phyloP scores from a whole-genome alignment of 1,140 invertebrate species.

The Drosophila orosa region DNA sequence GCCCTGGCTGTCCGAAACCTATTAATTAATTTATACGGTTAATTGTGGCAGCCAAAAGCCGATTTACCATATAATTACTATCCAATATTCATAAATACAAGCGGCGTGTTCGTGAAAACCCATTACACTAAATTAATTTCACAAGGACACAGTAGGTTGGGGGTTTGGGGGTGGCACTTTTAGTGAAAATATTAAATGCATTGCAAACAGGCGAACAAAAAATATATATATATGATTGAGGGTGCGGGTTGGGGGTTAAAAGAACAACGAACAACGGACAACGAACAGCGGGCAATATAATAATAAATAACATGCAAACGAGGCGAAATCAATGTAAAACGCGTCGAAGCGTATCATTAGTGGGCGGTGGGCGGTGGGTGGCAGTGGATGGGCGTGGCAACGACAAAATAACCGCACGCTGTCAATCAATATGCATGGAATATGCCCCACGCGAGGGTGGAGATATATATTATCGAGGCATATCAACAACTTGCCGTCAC shows the following conservation, averaged over 20 bases:
- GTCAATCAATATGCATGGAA: constrained; percentile 60
- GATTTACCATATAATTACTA: constrained; percentile 73
- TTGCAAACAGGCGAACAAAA: constrained; percentile 2
- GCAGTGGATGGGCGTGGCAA: constrained; percentile 37
- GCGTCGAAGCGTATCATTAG: constrained; percentile 78
- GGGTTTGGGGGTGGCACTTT: constrained; percentile 7
- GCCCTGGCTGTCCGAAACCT: constrained; percentile 9
- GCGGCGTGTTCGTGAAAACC: constrained; percentile 41
- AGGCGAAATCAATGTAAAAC: constrained; percentile 77
- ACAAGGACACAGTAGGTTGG: constrained; percentile 9
- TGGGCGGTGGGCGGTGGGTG: constrained; percentile 8
- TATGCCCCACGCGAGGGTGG: constrained; percentile 9
- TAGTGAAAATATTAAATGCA: constrained; percentile 59
- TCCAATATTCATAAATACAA: constrained; percentile 61
- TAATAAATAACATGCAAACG: constrained; percentile 77
- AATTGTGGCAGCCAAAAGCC: constrained; percentile 61
- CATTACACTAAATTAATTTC: constrained; percentile 75
- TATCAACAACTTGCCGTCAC: constrained; percentile 72
- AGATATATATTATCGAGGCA: constrained; percentile 49
- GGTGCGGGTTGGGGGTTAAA: neutral
- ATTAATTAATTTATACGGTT: constrained; percentile 67
- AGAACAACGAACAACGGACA: constrained; percentile 8
- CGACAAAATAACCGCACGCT: constrained; percentile 59
- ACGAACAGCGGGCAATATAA: constrained; percentile 45
- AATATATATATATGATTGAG: constrained; percentile 15